Base-by-base conservation (phyloP, 2,888 invertebrate genomes). In the Epsilonema sp. region DNA sequence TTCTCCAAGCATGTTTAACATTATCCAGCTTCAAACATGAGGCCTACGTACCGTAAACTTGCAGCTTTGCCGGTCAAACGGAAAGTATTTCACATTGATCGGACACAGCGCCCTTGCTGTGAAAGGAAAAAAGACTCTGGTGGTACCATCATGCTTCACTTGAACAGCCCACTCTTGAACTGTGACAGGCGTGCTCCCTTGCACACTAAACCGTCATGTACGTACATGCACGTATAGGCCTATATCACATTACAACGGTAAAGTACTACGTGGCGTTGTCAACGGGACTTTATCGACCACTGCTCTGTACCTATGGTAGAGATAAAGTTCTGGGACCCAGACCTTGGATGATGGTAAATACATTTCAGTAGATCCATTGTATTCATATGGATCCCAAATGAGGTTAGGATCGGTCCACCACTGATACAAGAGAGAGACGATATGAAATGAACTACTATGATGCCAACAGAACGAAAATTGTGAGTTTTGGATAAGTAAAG, bases 71-170 rank as follows among this genome's bases (percentile, higher is more conserved):
- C 53, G 54, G 49, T 62, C 62, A 50, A 62, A 62, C 16, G 62
- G 62, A 46, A 62, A 61, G 37, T 60, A 55, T 49, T 61, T 62
- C 48, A 62, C 60, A 47, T 62, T 63, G 50, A 62, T 58, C 3
- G 63, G 62, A 47, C 62, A 62, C 39, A 62, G 53, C 31, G 57
- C 55, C 38, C 61, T 52, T 5, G 62, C 60, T 4, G 63, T 56
- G 31, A 62, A 58, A 8, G 63, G 61, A 5, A 62, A 54, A 44
- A 62, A 63, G 51, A 58, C 54, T 26, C 62, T 53, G 26, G 63
- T 55, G 3, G 50, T 51, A 3, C 58, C 58, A 46, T 3, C 16
- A 22, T 3, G 42, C 21, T 24, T 11, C 3, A 49, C 25, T n/a
- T 46, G 26, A 4, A 45, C 45, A 3, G 45, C 45, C 23, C 39